Base-by-base conservation (phyloP, 2,797 vertebrate species). In the Helicolenus hilgendorfi region DNA sequence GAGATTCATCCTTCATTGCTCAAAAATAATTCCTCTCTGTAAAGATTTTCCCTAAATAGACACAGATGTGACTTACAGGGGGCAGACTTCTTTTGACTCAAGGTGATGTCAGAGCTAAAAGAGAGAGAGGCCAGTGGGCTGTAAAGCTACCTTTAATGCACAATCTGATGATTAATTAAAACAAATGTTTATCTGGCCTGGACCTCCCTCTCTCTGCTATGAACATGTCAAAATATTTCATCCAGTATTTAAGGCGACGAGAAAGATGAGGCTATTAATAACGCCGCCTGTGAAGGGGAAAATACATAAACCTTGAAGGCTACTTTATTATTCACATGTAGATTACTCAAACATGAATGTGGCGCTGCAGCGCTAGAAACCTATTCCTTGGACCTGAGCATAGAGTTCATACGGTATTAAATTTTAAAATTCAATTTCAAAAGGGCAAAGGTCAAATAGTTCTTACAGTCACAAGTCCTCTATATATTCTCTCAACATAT, bases 191-290 rank as follows among this genome's bases (percentile, higher is more conserved):
- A 92, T 94, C 90, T 95, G 88, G 89, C 84, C 88, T 88, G 77
- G 84, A 87, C 92, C 88, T 79, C 79, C 84, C 88, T 92, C 91
- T 75, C 91, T 90, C 86, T 89, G 82, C 90, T 90, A 91, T 94
- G 88, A 94, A 94, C 92, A 94, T 85, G 93, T 96, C 96, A 95
- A 95, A 94, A 96, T 96, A 95, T 95, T 95, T 95, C 92, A 92
- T 95, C 74, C 83, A 85, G 83, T 94, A 91, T 96, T 96, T 95
- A 94, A 96, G 88, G 84, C 81, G 31, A 84, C 83, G 93, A 94
- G 92, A 96, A 95, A 95, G 92, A 96, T 94, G 90, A 93, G 72
- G 92, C 89, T 95, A 96, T 96, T 96, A 93, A 97, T 97, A 96
- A 96, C 87, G n/a, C 60, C 18, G 76, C 82, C 91, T 84, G 85